Evolutionary conservation across 2,113 vertebrate genomes (phyloP).

Genomic region (Vidua chalybeata): DNA sequence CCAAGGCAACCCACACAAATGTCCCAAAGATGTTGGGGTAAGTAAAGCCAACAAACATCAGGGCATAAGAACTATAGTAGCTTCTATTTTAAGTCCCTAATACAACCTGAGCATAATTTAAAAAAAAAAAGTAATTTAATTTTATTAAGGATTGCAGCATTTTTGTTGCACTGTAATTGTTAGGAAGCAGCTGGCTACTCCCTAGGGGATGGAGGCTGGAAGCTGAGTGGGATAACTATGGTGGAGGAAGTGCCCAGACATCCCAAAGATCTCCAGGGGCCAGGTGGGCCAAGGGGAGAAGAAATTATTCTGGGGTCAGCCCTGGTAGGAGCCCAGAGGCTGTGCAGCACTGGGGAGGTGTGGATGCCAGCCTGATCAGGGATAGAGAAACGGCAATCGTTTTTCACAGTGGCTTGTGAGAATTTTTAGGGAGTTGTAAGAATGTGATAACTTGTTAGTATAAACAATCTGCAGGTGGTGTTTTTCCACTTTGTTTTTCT

Average conservation of each 20-base stretch:
- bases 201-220: fast-evolving
- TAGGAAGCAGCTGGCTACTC: not conserved
- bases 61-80: not conserved
- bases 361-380: no score
- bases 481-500: no score
- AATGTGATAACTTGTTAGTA: no score
- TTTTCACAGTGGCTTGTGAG: no score
- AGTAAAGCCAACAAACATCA: not conserved
- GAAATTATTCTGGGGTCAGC: fast-evolving
- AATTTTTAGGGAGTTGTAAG: no score
- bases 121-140: not conserved
- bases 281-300: not conserved
- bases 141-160: not conserved
- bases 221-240: not conserved
- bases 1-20: not conserved
- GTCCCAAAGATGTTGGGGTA: not conserved
- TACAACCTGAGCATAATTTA: not conserved
- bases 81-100: not conserved
- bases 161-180: not conserved
- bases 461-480: no score
- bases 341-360: not conserved
- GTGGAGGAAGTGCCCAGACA: not conserved
- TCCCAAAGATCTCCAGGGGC: not conserved
- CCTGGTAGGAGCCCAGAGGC: not conserved
- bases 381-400: no score